Percentiles rank a stretch among this genome's conserved stretches.
Conservation (phyloP, 2,797 vertebrate species). For the Sardinella longiceps region DNA sequence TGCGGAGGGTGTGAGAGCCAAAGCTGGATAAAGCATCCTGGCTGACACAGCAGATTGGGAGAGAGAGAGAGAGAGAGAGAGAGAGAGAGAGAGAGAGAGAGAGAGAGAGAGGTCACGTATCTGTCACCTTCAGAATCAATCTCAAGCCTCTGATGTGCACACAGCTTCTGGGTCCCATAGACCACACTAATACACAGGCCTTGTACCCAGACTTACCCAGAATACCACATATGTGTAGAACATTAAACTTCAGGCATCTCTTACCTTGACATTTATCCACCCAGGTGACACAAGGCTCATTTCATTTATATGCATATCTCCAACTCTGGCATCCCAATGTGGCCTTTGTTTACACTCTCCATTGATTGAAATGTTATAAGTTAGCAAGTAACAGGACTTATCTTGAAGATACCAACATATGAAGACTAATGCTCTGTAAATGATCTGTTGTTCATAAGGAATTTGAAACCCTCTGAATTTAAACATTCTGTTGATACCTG, state of each 20-base stretch:
- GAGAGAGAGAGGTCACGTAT: neutral
- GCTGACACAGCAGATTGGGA: neutral
- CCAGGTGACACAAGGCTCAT: too few species aligned
- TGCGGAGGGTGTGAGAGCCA: neutral
- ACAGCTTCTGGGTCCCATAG: neutral
- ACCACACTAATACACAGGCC: neutral
- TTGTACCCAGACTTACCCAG: neutral
- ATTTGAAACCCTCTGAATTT: neutral
- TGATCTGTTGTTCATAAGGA: neutral
- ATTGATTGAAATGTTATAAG: neutral
- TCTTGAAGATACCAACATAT: neutral
- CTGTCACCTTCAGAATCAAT: neutral
- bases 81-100: neutral
- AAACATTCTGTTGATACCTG: neutral
- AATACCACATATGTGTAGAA: neutral
- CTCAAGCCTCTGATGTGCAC: neutral
- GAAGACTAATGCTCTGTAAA: neutral
- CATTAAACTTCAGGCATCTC: neutral
- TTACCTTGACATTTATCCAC: neutral
- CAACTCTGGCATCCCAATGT: too few species aligned
- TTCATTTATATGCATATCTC: too few species aligned
- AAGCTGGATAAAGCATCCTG: neutral
- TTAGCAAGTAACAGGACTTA: neutral
- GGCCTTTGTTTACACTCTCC: neutral
- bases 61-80: neutral